phyloP scores from a whole-genome alignment of 2,113 vertebrate species.

The Psophia crepitans region DNA sequence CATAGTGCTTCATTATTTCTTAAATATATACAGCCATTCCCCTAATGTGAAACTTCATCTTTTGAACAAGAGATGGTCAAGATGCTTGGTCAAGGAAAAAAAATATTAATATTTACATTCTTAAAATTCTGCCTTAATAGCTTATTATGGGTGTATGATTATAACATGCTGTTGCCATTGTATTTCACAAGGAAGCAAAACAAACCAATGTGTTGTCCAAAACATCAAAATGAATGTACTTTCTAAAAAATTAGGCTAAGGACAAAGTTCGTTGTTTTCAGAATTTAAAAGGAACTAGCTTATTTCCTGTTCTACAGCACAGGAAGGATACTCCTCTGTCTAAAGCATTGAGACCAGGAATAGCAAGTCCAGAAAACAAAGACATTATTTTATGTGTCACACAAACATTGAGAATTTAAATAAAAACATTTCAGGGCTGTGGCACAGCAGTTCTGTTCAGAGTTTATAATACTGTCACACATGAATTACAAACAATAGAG shows the following conservation, averaged over 20 bases:
- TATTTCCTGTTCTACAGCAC: slow-evolving; percentile 37
- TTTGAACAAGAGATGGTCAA: background rate
- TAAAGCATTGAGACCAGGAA: slow-evolving; percentile 4
- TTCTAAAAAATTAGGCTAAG: slow-evolving; percentile 6
- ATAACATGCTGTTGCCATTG: slow-evolving; percentile 3
- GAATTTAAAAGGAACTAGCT: slow-evolving; percentile 40
- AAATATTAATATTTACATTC: background rate
- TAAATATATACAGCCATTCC: background rate
- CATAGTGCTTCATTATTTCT: background rate
- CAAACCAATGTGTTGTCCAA: slow-evolving; percentile 18
- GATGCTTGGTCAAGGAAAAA: background rate
- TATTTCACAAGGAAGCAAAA: slow-evolving; percentile 56
- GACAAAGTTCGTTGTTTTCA: slow-evolving; percentile 52
- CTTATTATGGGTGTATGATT: background rate
- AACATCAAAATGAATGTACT: slow-evolving; percentile 13
- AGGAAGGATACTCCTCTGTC: slow-evolving; percentile 54
- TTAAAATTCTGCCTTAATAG: background rate
- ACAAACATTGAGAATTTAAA: background rate
- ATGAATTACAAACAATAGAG: background rate
- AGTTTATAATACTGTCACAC: background rate
- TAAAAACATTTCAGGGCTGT: background rate
- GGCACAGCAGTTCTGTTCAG: background rate
- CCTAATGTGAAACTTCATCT: background rate
- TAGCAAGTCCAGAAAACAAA: slow-evolving; percentile 46
- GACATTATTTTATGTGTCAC: background rate